A percentile compares a stretch with the other conserved stretches of the same genome.
Conservation (phyloP, 2,797 vertebrate genomes). For the Gastrophryne carolinensis region DNA sequence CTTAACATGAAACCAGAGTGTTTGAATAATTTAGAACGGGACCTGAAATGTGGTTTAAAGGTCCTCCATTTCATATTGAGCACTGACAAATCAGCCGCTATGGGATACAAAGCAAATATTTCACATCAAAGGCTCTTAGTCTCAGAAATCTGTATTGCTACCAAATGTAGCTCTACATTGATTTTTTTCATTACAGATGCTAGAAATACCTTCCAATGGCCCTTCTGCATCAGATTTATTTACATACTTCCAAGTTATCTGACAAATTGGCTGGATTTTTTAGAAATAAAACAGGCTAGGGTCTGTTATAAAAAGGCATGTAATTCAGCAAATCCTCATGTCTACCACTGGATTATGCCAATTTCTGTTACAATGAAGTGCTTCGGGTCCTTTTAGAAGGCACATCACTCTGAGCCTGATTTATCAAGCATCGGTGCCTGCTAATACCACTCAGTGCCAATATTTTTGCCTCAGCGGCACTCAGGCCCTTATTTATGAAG, state of each 20-base stretch:
- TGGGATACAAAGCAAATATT: conserved; percentile 9
- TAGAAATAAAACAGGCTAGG: neutral
- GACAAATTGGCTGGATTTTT: neutral
- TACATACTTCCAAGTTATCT: conserved; percentile 11
- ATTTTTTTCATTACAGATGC: neutral
- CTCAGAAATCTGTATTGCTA: conserved; percentile 7
- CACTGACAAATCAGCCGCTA: neutral
- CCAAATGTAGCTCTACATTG: conserved; percentile 14
- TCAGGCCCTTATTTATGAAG: no score
- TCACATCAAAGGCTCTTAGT: conserved; percentile 1
- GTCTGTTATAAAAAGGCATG: neutral
- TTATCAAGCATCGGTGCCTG: no score
- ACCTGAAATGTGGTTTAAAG: neutral
- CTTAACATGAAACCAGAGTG: neutral
- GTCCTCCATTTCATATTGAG: neutral
- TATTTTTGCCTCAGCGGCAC: no score
- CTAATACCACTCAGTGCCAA: no score
- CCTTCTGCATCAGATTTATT: neutral
- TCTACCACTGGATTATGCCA: neutral
- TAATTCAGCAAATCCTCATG: neutral
- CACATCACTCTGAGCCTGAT: neutral
- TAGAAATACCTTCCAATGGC: neutral
- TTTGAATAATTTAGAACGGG: neutral
- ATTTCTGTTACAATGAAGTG: neutral
- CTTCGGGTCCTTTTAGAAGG: neutral